Percentiles rank a stretch among this genome's conserved stretches.
These are phyloP conservation scores for Ivindomyrus marchei DNA, from an alignment of 2,113 vertebrate species.

Conservation along the genomic window DNA sequence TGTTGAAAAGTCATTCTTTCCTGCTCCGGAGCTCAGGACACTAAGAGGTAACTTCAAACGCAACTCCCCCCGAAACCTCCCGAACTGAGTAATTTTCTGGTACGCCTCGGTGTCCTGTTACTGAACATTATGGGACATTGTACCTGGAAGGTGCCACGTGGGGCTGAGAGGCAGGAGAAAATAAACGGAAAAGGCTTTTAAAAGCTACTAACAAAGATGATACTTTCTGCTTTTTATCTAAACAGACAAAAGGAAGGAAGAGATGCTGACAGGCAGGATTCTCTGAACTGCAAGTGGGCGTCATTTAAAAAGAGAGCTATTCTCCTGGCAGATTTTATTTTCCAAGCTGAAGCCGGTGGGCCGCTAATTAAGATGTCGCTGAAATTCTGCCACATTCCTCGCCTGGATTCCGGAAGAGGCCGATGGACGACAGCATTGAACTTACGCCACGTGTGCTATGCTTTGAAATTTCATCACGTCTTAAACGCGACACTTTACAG, in stretches of 20 bases:
- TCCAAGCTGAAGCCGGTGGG: not conserved
- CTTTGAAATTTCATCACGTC: not conserved
- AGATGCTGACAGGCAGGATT: not conserved
- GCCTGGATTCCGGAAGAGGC: not conserved
- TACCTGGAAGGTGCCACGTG: not conserved
- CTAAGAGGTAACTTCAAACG: not conserved
- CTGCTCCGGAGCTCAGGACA: not conserved
- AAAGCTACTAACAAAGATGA: not conserved
- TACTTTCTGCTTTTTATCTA: not conserved
- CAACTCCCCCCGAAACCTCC: not conserved
- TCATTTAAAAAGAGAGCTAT: not conserved
- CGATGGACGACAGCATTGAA: not conserved
- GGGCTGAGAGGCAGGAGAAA: not conserved
- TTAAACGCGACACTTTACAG: not conserved
- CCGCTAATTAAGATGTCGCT: not conserved
- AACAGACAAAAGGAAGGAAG: not conserved
- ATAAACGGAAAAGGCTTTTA: constrained; percentile 1
- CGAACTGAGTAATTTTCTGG: not conserved
- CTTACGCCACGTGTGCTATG: not conserved
- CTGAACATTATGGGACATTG: not conserved
- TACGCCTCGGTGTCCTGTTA: constrained; percentile 1
- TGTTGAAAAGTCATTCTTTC: not conserved
- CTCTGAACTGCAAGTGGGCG: not conserved
- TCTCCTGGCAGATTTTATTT: not conserved
- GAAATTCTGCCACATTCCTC: not conserved